phyloP scores from a whole-genome alignment of 2,888 invertebrate genomes.

The Lepidochrysops patricia region DNA sequence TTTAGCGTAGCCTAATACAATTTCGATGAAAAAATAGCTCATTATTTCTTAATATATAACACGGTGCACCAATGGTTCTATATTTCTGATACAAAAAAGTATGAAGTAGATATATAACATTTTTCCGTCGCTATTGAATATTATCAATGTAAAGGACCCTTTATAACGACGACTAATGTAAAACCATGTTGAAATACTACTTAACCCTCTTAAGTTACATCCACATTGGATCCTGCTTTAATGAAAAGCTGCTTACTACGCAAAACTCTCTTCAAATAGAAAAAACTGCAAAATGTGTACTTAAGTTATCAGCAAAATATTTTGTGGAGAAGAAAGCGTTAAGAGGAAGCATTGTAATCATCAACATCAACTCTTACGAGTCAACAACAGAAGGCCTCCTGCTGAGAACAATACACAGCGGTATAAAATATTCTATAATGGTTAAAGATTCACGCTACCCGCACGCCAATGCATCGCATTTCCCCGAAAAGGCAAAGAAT shows the following conservation, averaged over 20 bases:
- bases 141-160: not conserved
- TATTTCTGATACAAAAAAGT: slow-evolving; percentile 15
- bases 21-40: not conserved
- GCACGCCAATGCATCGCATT: slow-evolving; percentile 69
- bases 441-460: slow-evolving; percentile 65
- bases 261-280: slow-evolving; percentile 50
- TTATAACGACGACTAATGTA: not conserved
- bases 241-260: slow-evolving; percentile 49
- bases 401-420: slow-evolving; percentile 58
- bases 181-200: slow-evolving; percentile 7
- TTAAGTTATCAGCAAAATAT: slow-evolving; percentile 69
- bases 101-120: not conserved
- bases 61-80: slow-evolving; percentile 6
- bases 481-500: slow-evolving; percentile 71
- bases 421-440: slow-evolving; percentile 67
- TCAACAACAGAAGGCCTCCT: slow-evolving; percentile 55
- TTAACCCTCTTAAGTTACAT: slow-evolving; percentile 27
- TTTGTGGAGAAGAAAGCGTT: slow-evolving; percentile 66
- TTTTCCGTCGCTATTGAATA: not conserved
- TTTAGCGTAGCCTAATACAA: not conserved
- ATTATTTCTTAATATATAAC: not conserved
- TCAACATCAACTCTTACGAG: slow-evolving; percentile 61
- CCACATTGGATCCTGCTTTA: slow-evolving; percentile 39
- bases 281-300: slow-evolving; percentile 65
- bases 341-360: slow-evolving; percentile 67